These are phyloP conservation scores for Sus scrofa DNA, from an alignment of 2,113 vertebrate species.

Conservation along the genomic window T2T-Sscrofa CM000812.6:68526001-68526500, in stretches of 20 bases:
- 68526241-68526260: not conserved
- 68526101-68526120: not conserved
- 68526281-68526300: not conserved
- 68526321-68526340: constrained; percentile 1
- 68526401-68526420: not conserved
- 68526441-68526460: not conserved
- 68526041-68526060: constrained; percentile 51
- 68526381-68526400: not conserved
- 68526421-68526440: not conserved
- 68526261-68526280: not conserved
- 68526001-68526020: constrained; percentile 66
- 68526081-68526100: not conserved
- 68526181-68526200: not conserved
- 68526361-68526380: not conserved
- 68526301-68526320: not conserved
- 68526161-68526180: constrained; percentile 13
- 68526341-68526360: not conserved
- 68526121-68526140: not conserved
- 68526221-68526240: constrained; percentile 1
- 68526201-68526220: constrained; percentile 48
- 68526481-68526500: not conserved
- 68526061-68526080: constrained; percentile 63
- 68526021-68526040: constrained; percentile 50
- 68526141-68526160: constrained; percentile 11
- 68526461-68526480: not conserved